Conservation (phyloP, 1,140 invertebrate species). For the Pygmarrhopalites habei region DNA sequence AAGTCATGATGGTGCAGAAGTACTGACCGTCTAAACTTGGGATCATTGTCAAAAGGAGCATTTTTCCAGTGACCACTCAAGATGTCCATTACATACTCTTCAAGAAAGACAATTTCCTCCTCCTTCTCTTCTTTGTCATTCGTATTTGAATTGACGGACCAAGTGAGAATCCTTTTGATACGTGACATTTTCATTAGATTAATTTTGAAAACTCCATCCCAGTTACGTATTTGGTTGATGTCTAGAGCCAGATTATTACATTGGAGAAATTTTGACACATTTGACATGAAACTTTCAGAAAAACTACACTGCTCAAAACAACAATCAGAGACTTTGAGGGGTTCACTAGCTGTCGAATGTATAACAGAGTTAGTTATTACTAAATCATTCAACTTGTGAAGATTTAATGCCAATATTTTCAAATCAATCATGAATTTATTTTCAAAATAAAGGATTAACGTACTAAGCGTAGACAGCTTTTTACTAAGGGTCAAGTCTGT, state of each 20-base stretch:
- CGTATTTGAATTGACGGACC: not conserved
- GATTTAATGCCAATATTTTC: not conserved
- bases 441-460: not conserved
- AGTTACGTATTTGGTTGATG: not conserved
- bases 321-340: not conserved
- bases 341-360: not conserved
- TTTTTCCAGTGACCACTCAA: not conserved
- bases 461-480: not conserved
- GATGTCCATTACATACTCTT: not conserved
- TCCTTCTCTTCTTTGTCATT: no score
- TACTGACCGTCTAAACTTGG: not conserved
- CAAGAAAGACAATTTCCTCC: not conserved
- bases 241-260: not conserved
- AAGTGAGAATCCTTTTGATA: not conserved
- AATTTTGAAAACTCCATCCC: not conserved
- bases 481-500: not conserved
- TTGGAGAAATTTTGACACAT: not conserved
- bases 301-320: not conserved
- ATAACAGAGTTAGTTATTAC: not conserved
- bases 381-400: not conserved
- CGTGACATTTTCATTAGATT: not conserved
- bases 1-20: not conserved
- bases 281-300: not conserved
- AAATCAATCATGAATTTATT: not conserved
- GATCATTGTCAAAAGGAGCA: not conserved